Evolutionary conservation across 1,140 invertebrate species (phyloP), one percentile per base, ranked within the genome.

Genomic region (Drosophila jambulina): DNA sequence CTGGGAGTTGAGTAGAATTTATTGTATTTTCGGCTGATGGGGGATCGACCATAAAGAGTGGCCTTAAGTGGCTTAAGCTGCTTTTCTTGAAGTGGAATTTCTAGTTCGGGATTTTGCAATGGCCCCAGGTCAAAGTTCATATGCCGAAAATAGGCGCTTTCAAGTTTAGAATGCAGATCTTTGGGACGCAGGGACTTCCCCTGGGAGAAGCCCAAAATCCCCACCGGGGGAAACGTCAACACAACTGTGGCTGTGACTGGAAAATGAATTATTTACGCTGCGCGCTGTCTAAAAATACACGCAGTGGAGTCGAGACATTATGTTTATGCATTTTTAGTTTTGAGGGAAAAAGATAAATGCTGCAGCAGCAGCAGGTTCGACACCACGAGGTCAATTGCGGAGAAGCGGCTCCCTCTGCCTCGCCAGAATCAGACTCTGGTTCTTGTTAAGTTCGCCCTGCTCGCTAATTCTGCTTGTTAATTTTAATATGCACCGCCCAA

Each of bases 181-280:
- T 8, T 49, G 25, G 25, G 46, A 2, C 25, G 67, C 42, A 53
- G 72, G 57, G 58, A 82, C 43, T 51, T 48, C 82, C 78, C 85
- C 64, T 65, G 65, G 62, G 84, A 57, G 46, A 78, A 60, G 68
- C 59, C 42, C 19, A 53, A 53, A 36, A 49, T 63, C 68, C 67
- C 76, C 51, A 27, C 65, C 49, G 70, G 60, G 77, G 62, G 7
- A 72, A 86, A 74, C 86, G 82, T 91, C 85, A 82, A 82, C 85
- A 80, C 85, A 80, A 91, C 85, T 90, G 85, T 82, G 85, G 82
- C 85, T 90, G 85, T 84, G 85, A 91, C 85, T 91, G 82, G 85
- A 90, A 90, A 90, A 90, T 90, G 86, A 90, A 88, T 88, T 88
- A 88, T 88, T 85, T 90, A 90, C 85, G 85, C 81, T 59, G 72